Evolutionary conservation across 2,113 vertebrate genomes (phyloP), one percentile per base, ranked within the genome.

Genomic region (Xiphophorus hellerii): DNA sequence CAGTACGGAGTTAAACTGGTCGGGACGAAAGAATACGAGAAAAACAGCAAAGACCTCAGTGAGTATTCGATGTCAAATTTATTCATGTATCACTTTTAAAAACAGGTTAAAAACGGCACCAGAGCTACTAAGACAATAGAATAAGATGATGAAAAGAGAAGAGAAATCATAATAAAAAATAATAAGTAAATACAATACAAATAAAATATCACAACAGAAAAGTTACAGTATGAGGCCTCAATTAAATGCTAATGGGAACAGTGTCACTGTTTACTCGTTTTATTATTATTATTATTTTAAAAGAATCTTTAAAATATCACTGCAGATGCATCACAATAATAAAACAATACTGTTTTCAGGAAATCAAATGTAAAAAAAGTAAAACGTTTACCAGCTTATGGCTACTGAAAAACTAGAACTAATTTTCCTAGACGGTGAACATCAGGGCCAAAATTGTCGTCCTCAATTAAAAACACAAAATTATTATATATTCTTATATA

Each of bases 1-100:
- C 96, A 97, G 90, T 92, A 97, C 31, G 85, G 84, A 11, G 62
- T 97, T 2, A 93, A 81, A 74, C 89, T 96, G 20, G 93, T 98
- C 7, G 90, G 90, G 5, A 89, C 84, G 22, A 91, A 95, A 75
- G 96, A 98, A 76, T 97, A 95, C 28, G 94, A 95, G 11, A 96
- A 90, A 87, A 85, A 95, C 81, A 77, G 94, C 82, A 94, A 93
- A 86, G 94, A 95, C 87, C 83, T 95, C 68, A 93, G 96, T 96
- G 77, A 95, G 96, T 95, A 9, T 37, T 37, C 10, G 2, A 12
- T 12, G 35, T 37, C 35, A 37, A 11, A 37, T 37, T 37, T 37
- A 37, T 37, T 37, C 12, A 37, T 37, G 35, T 3, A 33, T 33
- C 31, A 7, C 31, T 33, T 37, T 37, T 12, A 37, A 37, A 37